A percentile compares a stretch with the other conserved stretches of the same genome.
Conservation (phyloP, 1,140 invertebrate genomes). For the Bradysia coprophila region DNA sequence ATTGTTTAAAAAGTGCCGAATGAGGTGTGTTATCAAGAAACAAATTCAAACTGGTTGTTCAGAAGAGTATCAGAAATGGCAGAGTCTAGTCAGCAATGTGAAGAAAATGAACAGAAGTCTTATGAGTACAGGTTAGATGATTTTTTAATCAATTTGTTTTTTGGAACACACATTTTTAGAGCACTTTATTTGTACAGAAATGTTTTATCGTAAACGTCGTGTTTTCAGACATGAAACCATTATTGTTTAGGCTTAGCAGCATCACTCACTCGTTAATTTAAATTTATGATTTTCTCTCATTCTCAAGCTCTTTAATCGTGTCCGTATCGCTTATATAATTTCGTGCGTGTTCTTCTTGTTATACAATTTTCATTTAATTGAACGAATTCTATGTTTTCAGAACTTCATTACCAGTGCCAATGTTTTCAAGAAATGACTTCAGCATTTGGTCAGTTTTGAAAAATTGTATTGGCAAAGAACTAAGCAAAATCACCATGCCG, state of each 20-base stretch:
- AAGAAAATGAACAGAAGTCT: not conserved
- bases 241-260: too few relatives aligned
- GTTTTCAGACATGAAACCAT: too few relatives aligned
- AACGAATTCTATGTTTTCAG: slow-evolving; percentile 32
- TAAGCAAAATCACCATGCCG: slow-evolving; percentile 95
- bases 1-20: not conserved
- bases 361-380: slow-evolving; percentile 6
- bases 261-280: too few relatives aligned
- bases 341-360: not conserved
- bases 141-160: too few relatives aligned
- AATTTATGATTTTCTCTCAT: not conserved
- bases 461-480: slow-evolving; percentile 87
- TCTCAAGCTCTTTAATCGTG: not conserved
- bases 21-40: not conserved
- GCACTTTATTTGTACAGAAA: too few relatives aligned
- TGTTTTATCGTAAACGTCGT: too few relatives aligned
- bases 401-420: slow-evolving; percentile 61
- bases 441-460: slow-evolving; percentile 89
- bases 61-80: slow-evolving; percentile 7
- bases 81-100: slow-evolving; percentile 10
- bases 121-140: not conserved
- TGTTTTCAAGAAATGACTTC: slow-evolving; percentile 75
- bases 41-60: slow-evolving; percentile 8
- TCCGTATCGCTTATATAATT: not conserved
- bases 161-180: too few relatives aligned